Evolutionary conservation across 2,113 vertebrate genomes (phyloP), one percentile per base, ranked within the genome.

Genomic region (Grus americana): DNA sequence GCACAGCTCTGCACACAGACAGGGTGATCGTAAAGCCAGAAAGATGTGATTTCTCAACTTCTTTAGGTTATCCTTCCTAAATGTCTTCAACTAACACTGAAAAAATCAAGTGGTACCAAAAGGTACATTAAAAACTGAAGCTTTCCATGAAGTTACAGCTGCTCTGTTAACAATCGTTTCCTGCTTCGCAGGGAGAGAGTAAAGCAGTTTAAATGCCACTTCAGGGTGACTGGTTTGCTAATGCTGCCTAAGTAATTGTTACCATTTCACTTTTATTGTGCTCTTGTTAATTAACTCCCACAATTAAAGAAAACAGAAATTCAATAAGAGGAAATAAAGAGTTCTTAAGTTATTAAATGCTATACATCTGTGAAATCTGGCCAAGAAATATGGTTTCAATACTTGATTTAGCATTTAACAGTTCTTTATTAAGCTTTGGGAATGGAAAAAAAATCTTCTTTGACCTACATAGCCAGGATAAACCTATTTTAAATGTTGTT

Each of bases 251-350:
- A 95, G 40, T 72, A 89, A 79, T 79, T 57, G 92, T 63, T 82
- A 49, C 70, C 46, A 47, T 84, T 93, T 87, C 80, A 61, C 80
- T 92, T 92, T 82, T 52, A 89, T 75, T 93, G 49, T 75, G 52
- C 54, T 85, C 12, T 75, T 91, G 62, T 89, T 91, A 97, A 95
- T 95, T 87, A 93, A 75, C 62, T 68, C 62, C 27, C 40, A 74
- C 83, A 87, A 75, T 86, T 93, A 91, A 87, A 92, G 54, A 93
- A 95, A 96, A 89, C 14, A 95, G 58, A 92, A 92, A 94, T 93
- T 90, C 71, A 95, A 16, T 90, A 76, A 24, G 34, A 87, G 86
- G 66, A 96, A 94, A 79, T 38, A 68, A 72, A 82, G 34, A 73
- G 50, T 84, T 94, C 73, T 89, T 57, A 92, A 93, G n/a, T 68